phyloP scores from a whole-genome alignment of 1,140 invertebrate species.

The Lepeophtheirus salmonis region DNA sequence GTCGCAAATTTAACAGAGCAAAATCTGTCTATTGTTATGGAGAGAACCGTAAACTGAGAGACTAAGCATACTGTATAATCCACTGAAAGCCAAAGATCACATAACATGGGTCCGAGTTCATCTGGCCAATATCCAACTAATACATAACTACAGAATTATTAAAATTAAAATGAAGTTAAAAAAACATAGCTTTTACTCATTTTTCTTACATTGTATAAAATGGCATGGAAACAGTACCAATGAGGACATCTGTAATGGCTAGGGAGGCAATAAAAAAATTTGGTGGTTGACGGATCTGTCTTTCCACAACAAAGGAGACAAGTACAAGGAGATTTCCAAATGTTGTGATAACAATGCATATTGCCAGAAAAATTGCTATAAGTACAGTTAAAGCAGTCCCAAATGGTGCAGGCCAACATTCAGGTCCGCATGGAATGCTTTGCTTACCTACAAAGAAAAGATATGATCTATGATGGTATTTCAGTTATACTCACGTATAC shows the following conservation, averaged over 20 bases:
- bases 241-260: constrained; percentile 91
- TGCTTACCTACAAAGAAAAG: no score
- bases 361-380: constrained; percentile 66
- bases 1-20: constrained; percentile 98
- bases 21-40: constrained; percentile 96
- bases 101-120: constrained; percentile 78
- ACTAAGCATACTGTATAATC: constrained; percentile 98
- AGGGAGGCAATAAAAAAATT: constrained; percentile 99
- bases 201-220: constrained; percentile 56
- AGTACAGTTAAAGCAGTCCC: constrained; percentile 72
- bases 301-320: constrained; percentile 85
- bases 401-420: constrained; percentile 47
- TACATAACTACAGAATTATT: constrained; percentile 56
- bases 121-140: constrained; percentile 71
- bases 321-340: constrained; percentile 91
- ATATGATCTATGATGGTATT: no score
- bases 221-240: constrained; percentile 86
- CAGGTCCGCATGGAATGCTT: constrained; percentile 1
- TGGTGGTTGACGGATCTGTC: constrained; percentile 89
- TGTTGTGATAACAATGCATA: constrained; percentile 78
- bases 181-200: no score
- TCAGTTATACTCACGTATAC: no score
- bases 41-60: constrained; percentile 93
- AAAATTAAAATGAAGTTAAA: no score
- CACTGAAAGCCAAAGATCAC: constrained; percentile 94